Evolutionary conservation across 1,140 invertebrate genomes (phyloP).

Genomic region (Drosophila bipectinata): DNA sequence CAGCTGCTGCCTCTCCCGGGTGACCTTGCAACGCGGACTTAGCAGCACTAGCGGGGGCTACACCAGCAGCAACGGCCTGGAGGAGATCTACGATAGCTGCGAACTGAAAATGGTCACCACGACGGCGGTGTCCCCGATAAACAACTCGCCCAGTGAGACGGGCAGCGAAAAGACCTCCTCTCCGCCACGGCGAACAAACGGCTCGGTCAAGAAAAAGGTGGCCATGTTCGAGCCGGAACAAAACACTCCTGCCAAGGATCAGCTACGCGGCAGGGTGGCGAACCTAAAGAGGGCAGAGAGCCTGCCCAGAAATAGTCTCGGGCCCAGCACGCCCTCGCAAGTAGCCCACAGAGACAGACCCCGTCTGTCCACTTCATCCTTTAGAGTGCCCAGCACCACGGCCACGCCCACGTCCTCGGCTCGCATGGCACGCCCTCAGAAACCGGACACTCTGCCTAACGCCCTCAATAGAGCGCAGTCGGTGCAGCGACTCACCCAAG

Average conservation of each 20-base stretch:
- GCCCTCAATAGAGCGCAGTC: constrained; percentile 80
- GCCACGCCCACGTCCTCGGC: constrained; percentile 83
- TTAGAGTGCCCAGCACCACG: constrained; percentile 52
- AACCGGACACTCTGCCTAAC: constrained; percentile 83
- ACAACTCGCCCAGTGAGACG: constrained; percentile 87
- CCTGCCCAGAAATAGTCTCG: constrained; percentile 84
- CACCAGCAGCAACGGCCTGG: constrained; percentile 87
- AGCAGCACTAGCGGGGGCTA: constrained; percentile 87
- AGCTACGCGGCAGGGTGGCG: constrained; percentile 60
- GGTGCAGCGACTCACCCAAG: constrained; percentile 85
- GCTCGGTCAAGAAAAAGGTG: constrained; percentile 76
- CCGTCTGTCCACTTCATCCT: constrained; percentile 51
- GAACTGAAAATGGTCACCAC: constrained; percentile 87
- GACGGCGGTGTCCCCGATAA: neutral
- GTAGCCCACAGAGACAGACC: constrained; percentile 28
- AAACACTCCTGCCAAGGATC: constrained; percentile 33
- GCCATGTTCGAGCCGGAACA: constrained; percentile 72
- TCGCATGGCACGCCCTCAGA: constrained; percentile 85
- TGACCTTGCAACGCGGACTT: constrained; percentile 83
- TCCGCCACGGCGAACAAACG: constrained; percentile 45
- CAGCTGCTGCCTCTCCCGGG: constrained; percentile 69
- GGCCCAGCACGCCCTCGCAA: constrained; percentile 47
- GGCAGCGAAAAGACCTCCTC: constrained; percentile 86
- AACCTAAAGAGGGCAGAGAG: constrained; percentile 85
- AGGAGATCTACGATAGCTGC: constrained; percentile 86